Conservation (phyloP, 2,888 invertebrate genomes). For the Patella ulyssiponensis region DNA sequence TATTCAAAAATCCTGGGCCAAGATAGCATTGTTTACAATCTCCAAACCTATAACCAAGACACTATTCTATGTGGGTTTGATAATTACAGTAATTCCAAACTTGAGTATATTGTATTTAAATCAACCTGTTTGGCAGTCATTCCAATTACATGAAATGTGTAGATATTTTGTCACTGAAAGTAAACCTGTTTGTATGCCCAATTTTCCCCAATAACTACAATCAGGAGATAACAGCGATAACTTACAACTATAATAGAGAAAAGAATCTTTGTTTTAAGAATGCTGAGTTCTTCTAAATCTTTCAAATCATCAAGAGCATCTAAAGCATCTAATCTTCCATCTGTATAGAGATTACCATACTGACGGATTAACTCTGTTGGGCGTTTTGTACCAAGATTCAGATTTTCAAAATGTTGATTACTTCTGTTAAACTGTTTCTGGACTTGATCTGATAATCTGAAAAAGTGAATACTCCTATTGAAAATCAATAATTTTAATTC, state of each 20-base stretch:
- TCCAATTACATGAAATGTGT: too few relatives aligned
- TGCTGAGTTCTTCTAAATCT: conserved; percentile 86
- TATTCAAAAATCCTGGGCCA: too few relatives aligned
- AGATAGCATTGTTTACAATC: too few relatives aligned
- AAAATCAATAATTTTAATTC: neutral
- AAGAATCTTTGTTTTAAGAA: conserved; percentile 93
- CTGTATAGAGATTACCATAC: conserved; percentile 88
- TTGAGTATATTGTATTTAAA: too few relatives aligned
- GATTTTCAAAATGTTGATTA: conserved; percentile 67
- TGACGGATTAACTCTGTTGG: conserved; percentile 79
- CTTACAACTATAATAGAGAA: conserved; percentile 96
- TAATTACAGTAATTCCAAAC: too few relatives aligned
- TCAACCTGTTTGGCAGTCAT: too few relatives aligned
- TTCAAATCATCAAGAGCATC: conserved; percentile 88
- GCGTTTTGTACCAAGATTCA: conserved; percentile 64
- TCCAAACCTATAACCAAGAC: too few relatives aligned
- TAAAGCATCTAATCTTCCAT: conserved; percentile 86
- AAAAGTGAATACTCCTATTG: conserved; percentile 22
- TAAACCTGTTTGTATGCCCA: too few relatives aligned
- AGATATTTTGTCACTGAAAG: too few relatives aligned
- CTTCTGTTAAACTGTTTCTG: conserved; percentile 59
- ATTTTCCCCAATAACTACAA: too few relatives aligned
- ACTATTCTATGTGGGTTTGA: too few relatives aligned
- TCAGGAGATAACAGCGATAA: conserved; percentile 22
- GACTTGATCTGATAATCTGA: conserved; percentile 67